Base-by-base conservation (phyloP, 2,113 vertebrate genomes). In the Stictonetta naevosa region DNA sequence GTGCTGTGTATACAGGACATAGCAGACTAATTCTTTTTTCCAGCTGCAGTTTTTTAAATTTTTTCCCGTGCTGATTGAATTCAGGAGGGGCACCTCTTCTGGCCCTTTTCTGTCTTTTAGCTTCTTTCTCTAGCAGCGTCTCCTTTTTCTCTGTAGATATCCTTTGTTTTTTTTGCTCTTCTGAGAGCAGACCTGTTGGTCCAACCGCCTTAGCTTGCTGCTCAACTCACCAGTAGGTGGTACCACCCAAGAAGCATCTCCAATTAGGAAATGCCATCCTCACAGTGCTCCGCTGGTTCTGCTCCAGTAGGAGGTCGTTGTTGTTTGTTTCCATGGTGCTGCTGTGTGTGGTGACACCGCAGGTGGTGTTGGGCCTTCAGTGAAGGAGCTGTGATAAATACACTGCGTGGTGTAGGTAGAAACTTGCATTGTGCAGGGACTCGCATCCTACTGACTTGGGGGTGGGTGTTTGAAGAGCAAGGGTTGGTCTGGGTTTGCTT, bases 271-370 rank as follows among this genome's bases (percentile, higher is more conserved):
- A 16, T n/a, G 52, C 38, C 42, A 44, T 34, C 53, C 31, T 84
- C 10, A 3, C 40, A 33, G 14, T 7, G 25, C 67, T 64, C 67
- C 67, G 52, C 74, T 77, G 60, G 29, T n/a, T 81, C 62, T 42
- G 29, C 52, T 92, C 69, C 62, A 46, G 80, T 21, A 17, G 73
- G 76, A 85, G 83, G 55, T 67, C 44, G 8, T 23, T 4, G 0
- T 46, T 77, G 66, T 50, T 77, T 86, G 88, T 93, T 93, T 93
- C 95, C 86, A 31, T 86, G 92, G 74, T 64, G 80, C 77, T 42
- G 71, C 25, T 80, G 60, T 67, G 64, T 84, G 77, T 81, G 84
- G 62, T 89, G 88, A 40, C 75, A 73, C 60, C 36, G 42, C 78
- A 68, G 23, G 75, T 40, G 64, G 46, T 73, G 29, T 50, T 6